Evolutionary conservation across 2,113 vertebrate species (phyloP).

Genomic region (Mesoclemmys tuberculata): DNA sequence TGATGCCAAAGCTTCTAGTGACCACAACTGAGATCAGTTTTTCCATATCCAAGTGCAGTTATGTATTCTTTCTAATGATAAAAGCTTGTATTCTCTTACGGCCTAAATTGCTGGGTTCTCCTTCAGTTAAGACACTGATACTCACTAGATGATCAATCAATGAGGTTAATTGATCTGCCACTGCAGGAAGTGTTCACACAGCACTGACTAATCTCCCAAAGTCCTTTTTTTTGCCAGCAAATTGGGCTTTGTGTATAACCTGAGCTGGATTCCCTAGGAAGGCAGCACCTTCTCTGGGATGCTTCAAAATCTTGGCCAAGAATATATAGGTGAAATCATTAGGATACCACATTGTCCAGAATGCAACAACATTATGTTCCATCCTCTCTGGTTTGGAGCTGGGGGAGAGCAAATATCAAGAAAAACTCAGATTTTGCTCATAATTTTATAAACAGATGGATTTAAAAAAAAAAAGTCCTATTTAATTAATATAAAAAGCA

Average conservation of each 20-base stretch:
- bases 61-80: background rate
- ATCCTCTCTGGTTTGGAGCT: background rate
- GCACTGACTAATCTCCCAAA: accelerated
- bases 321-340: background rate
- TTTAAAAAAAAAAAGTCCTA: accelerated
- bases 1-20: background rate
- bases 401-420: background rate
- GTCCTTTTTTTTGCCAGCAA: background rate
- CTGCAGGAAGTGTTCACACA: accelerated
- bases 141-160: background rate
- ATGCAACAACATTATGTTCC: accelerated
- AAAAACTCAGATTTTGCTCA: background rate
- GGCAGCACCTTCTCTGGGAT: background rate
- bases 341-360: accelerated
- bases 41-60: conserved; percentile 35
- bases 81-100: background rate
- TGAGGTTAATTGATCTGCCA: background rate
- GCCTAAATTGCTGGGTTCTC: background rate
- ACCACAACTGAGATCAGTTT: background rate
- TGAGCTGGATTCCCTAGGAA: background rate
- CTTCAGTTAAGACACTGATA: background rate
- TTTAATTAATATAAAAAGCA: accelerated
- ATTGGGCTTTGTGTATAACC: background rate
- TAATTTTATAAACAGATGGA: background rate
- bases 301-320: accelerated